Percentiles rank a stretch among this genome's conserved stretches.
Conservation (phyloP, 1,140 invertebrate genomes). For the Drosophila pachea region DNA sequence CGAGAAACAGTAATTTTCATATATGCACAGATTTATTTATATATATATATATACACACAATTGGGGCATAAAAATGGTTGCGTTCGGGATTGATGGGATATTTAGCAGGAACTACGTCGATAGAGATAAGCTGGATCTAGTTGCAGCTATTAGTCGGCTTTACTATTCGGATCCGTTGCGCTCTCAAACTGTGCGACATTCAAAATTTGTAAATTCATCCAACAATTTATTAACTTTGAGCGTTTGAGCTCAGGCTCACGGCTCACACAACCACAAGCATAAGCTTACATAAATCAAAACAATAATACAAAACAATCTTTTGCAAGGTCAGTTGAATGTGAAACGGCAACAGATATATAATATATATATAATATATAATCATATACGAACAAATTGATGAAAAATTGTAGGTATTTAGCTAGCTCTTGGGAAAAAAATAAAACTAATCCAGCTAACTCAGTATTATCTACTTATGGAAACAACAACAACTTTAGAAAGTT, state of each 20-base stretch:
- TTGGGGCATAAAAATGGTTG: not conserved
- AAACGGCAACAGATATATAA: not conserved
- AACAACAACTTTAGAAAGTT: too few species aligned
- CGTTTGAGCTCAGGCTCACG: constrained; percentile 12
- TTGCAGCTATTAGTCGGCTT: too few species aligned
- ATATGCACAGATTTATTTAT: constrained; percentile 1
- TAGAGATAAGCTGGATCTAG: too few species aligned
- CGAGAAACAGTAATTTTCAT: not conserved
- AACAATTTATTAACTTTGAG: constrained; percentile 20
- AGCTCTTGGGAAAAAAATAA: too few species aligned
- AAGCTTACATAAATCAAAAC: constrained; percentile 1
- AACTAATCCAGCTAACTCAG: too few species aligned
- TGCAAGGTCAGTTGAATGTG: not conserved
- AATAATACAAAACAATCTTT: not conserved
- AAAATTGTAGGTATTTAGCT: too few species aligned
- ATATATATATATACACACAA: not conserved
- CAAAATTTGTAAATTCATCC: constrained; percentile 25
- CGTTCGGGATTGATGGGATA: not conserved
- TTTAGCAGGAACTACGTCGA: too few species aligned
- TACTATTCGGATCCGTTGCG: not conserved
- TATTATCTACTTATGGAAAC: too few species aligned
- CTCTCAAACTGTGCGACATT: not conserved
- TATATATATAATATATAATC: not conserved
- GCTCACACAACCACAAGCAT: not conserved
- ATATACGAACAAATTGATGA: too few species aligned